phyloP scores from a whole-genome alignment of 1,140 invertebrate genomes.

The Drosophila persimilis region DNA sequence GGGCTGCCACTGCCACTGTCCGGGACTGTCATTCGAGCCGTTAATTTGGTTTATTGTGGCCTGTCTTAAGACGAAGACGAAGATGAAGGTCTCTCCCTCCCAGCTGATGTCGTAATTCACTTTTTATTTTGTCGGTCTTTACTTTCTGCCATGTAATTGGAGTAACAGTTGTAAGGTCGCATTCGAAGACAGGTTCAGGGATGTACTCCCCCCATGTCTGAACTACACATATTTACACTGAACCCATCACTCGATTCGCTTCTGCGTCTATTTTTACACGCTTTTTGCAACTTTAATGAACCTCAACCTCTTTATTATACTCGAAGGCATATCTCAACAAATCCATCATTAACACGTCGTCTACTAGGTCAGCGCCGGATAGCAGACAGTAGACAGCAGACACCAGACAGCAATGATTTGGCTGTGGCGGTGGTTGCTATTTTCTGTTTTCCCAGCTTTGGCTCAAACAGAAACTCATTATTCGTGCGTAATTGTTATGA shows the following conservation, averaged over 20 bases:
- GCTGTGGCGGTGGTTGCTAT: slow-evolving; percentile 30
- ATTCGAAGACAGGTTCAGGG: neutral
- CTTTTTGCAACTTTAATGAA: slow-evolving; percentile 71
- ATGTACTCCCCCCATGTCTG: neutral
- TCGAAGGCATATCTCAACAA: slow-evolving; percentile 56
- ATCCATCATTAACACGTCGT: slow-evolving; percentile 77
- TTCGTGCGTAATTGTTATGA: slow-evolving; percentile 69
- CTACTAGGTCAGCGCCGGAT: slow-evolving; percentile 63
- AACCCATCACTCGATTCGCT: slow-evolving; percentile 11
- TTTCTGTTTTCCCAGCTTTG: slow-evolving; percentile 45
- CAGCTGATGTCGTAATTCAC: slow-evolving; percentile 61
- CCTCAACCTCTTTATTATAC: slow-evolving; percentile 60
- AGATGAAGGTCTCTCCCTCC: slow-evolving; percentile 60
- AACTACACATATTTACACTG: slow-evolving; percentile 7
- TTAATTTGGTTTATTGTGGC: slow-evolving; percentile 76
- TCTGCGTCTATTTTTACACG: slow-evolving; percentile 24
- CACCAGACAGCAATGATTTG: slow-evolving; percentile 44
- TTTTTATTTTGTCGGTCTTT: slow-evolving; percentile 21
- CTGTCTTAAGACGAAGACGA: slow-evolving; percentile 11
- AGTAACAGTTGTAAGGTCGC: slow-evolving; percentile 40
- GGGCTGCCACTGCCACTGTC: slow-evolving; percentile 45
- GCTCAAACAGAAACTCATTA: slow-evolving; percentile 60
- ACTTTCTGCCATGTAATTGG: slow-evolving; percentile 35
- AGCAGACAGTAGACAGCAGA: slow-evolving; percentile 1
- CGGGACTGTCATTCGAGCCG: slow-evolving; percentile 30